These are phyloP conservation scores for Yponomeuta cagnagella DNA, from an alignment of 2,888 invertebrate species.

Conservation along the genomic window DNA sequence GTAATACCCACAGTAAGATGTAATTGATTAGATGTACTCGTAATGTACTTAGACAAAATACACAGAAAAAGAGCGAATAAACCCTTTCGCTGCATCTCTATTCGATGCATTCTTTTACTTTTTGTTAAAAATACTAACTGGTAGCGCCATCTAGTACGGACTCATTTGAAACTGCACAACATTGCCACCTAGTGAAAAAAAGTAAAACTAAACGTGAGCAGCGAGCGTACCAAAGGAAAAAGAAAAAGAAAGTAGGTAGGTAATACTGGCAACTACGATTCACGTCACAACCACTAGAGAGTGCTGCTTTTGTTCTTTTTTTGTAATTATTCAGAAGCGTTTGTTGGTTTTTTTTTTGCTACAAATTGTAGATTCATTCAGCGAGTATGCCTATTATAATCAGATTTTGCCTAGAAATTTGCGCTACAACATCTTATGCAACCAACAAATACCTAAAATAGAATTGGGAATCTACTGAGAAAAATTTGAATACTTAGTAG, in stretches of 20 bases:
- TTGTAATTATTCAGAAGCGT: constrained; percentile 15
- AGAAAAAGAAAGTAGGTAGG: constrained; percentile 33
- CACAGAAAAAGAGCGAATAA: background rate
- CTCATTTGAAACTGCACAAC: background rate
- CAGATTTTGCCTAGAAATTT: too few species aligned
- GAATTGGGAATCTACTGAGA: too few species aligned
- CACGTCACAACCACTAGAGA: constrained; percentile 45
- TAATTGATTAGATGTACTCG: too few species aligned
- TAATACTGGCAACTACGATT: constrained; percentile 21
- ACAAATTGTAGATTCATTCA: background rate
- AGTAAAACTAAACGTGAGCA: background rate
- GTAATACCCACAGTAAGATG: too few species aligned
- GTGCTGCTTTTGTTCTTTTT: constrained; percentile 49
- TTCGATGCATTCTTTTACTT: background rate
- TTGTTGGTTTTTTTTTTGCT: constrained; percentile 8
- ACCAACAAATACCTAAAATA: too few species aligned
- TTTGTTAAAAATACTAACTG: constrained; percentile 15
- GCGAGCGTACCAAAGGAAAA: constrained; percentile 23
- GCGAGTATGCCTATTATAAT: too few species aligned
- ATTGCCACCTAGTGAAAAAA: constrained; percentile 33
- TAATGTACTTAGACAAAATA: background rate
- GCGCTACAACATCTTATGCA: too few species aligned
- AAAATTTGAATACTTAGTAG: too few species aligned
- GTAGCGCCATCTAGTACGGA: constrained; percentile 41
- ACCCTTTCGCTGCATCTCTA: background rate